Evolutionary conservation across 2,113 vertebrate genomes (phyloP).

Genomic region (Dipodomys spectabilis): DNA sequence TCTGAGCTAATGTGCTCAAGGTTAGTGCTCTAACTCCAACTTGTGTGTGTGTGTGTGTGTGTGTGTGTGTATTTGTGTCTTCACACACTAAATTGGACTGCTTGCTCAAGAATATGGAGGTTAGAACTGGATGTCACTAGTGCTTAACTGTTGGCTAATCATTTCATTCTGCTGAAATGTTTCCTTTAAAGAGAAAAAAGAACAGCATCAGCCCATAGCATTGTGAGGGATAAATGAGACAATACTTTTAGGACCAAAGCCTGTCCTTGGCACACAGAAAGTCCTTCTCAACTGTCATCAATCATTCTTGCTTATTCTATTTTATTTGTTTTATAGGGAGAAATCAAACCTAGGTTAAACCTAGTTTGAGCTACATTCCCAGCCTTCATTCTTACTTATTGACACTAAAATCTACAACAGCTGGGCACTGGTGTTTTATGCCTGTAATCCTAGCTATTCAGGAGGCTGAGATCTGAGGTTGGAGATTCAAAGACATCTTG

Average conservation of each 20-base stretch:
- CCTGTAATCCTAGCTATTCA: no score
- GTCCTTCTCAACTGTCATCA: neutral
- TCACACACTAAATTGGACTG: neutral
- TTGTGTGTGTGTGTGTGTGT: no score
- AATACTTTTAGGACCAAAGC: neutral
- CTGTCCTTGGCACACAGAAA: neutral
- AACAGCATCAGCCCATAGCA: neutral
- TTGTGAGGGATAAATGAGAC: neutral
- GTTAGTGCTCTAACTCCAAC: no score
- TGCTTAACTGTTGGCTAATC: neutral
- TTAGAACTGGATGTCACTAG: neutral
- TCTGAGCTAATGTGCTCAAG: no score
- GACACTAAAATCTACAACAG: neutral
- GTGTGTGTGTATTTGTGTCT: neutral
- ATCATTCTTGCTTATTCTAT: neutral
- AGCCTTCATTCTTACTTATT: neutral
- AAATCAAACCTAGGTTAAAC: no score
- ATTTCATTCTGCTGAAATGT: conserved; percentile 23
- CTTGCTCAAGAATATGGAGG: neutral
- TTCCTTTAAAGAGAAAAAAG: neutral
- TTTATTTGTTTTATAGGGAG: no score
- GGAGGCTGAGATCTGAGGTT: no score
- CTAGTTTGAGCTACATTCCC: no score
- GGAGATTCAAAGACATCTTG: no score
- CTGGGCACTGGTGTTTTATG: no score